Evolutionary conservation across 2,888 invertebrate species (phyloP).

Genomic region (Clepsis dumicolana): DNA sequence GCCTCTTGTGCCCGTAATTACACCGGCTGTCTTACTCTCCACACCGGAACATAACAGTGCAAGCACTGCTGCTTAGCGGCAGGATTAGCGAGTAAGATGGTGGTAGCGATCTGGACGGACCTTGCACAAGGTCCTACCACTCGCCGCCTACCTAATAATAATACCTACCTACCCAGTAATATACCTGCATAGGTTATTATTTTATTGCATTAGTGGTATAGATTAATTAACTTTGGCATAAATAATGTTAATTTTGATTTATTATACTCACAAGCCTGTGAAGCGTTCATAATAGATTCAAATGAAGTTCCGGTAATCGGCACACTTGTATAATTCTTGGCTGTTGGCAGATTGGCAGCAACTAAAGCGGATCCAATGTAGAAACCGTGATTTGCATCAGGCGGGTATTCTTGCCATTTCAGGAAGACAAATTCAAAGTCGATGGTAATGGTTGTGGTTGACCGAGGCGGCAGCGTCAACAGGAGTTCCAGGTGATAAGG

Average conservation of each 20-base stretch:
- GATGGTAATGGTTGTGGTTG: conserved; percentile 92
- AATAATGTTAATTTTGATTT: not conserved
- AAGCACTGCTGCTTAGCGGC: too few relatives aligned
- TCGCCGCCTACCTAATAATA: too few relatives aligned
- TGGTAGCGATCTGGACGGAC: too few relatives aligned
- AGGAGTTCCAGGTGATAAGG: conserved; percentile 96
- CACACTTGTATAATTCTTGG: conserved; percentile 92
- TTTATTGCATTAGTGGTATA: too few relatives aligned
- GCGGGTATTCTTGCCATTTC: conserved; percentile 99
- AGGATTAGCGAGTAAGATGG: too few relatives aligned
- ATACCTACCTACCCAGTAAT: too few relatives aligned
- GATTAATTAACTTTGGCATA: not conserved
- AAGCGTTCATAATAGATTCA: conserved; percentile 88
- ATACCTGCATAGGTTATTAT: too few relatives aligned
- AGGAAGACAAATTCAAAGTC: conserved; percentile 98
- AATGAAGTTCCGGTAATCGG: conserved; percentile 90
- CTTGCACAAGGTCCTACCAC: too few relatives aligned
- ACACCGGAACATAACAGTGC: too few relatives aligned
- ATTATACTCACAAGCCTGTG: conserved; percentile 78
- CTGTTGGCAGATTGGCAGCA: conserved; percentile 91
- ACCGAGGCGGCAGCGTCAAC: conserved; percentile 91
- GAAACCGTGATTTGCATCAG: conserved; percentile 99
- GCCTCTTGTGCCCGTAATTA: too few relatives aligned
- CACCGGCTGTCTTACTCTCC: too few relatives aligned
- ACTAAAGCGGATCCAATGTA: conserved; percentile 96